phyloP scores from a whole-genome alignment of 2,888 invertebrate genomes.

The Nemotelus nigrinus region DNA sequence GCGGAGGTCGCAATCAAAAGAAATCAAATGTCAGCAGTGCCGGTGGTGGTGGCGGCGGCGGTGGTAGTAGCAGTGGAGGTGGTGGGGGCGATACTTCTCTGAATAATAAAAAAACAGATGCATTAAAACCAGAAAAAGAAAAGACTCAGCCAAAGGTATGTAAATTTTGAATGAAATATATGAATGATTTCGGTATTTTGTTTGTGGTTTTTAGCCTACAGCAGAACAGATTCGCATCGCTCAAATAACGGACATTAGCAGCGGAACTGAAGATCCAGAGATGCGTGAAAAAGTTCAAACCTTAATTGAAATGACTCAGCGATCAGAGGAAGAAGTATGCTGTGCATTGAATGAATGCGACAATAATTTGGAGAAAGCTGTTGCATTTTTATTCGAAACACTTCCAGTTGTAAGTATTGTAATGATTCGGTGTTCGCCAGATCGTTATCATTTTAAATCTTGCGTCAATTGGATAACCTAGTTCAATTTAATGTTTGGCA shows the following conservation, averaged over 20 bases:
- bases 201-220: slow-evolving; percentile 70
- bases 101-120: slow-evolving; percentile 68
- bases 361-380: slow-evolving; percentile 82
- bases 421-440: no score
- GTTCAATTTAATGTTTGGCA: no score
- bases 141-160: slow-evolving; percentile 68
- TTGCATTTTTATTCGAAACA: slow-evolving; percentile 63
- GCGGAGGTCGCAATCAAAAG: slow-evolving; percentile 63
- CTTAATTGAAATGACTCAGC: slow-evolving; percentile 90
- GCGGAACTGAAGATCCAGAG: slow-evolving; percentile 70
- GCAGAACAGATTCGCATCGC: slow-evolving; percentile 87
- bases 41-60: slow-evolving; percentile 61
- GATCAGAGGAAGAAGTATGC: slow-evolving; percentile 89
- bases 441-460: no score
- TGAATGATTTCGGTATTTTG: not conserved
- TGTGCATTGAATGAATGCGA: slow-evolving; percentile 94
- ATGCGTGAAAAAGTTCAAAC: slow-evolving; percentile 78
- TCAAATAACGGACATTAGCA: slow-evolving; percentile 79
- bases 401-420: slow-evolving; percentile 61
- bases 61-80: slow-evolving; percentile 52
- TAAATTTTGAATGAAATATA: no score
- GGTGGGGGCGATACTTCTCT: slow-evolving; percentile 63
- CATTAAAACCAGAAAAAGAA: slow-evolving; percentile 71
- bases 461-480: no score
- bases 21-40: slow-evolving; percentile 62